Conservation (phyloP, 1,140 invertebrate species). For the Nymphalis io region DNA sequence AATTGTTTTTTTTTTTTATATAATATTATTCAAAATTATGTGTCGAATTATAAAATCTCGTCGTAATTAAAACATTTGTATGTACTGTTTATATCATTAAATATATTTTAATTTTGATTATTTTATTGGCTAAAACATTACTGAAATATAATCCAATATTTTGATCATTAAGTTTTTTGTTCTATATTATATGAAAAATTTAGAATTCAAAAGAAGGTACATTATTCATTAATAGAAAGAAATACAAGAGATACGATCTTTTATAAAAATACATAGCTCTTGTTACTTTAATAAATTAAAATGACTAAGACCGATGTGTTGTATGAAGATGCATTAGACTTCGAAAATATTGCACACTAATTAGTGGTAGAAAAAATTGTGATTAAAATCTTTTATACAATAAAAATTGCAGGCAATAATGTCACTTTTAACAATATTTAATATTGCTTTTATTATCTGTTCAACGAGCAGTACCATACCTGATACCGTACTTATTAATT, state of each 20-base stretch:
- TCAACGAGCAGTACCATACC: slow-evolving; percentile 9
- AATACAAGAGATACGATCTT: slow-evolving; percentile 4
- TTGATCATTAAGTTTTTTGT: not conserved
- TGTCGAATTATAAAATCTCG: no score
- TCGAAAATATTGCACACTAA: slow-evolving; percentile 2
- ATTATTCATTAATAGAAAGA: not conserved
- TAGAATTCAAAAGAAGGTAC: not conserved
- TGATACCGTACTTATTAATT: slow-evolving; percentile 9
- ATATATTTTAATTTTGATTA: no score
- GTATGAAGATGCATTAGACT: not conserved
- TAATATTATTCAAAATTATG: no score
- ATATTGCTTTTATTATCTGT: slow-evolving; percentile 29
- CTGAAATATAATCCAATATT: slow-evolving; percentile 9
- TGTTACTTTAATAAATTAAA: not conserved
- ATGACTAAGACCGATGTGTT: not conserved
- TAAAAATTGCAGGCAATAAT: slow-evolving; percentile 5
- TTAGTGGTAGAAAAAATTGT: not conserved
- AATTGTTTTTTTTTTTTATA: no score
- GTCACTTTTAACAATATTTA: slow-evolving; percentile 27
- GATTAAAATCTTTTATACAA: not conserved
- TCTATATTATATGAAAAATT: not conserved
- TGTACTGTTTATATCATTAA: no score
- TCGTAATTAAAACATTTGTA: no score
- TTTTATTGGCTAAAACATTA: not conserved
- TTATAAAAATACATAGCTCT: slow-evolving; percentile 10